Evolutionary conservation across 2,888 invertebrate genomes (phyloP).

Genomic region (Caenorhabditis auriculariae): DNA sequence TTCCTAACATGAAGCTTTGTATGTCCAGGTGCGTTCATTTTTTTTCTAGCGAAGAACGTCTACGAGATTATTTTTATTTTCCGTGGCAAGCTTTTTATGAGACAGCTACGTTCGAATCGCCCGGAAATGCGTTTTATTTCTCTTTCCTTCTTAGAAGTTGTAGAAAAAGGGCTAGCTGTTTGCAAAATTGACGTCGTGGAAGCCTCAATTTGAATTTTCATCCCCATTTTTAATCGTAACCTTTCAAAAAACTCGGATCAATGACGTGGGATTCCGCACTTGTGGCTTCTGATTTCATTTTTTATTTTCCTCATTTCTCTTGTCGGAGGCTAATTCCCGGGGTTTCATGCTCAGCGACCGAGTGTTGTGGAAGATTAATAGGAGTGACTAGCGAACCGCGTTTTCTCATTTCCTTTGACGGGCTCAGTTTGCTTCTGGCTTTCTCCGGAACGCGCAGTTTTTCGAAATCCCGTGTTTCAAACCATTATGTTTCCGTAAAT

Average conservation of each 20-base stretch:
- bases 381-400: background rate
- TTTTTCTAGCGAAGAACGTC: no score
- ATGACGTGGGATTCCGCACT: background rate
- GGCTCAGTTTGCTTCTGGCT: background rate
- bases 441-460: no score
- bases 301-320: conserved; percentile 4
- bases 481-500: no score
- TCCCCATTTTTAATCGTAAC: background rate
- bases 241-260: background rate
- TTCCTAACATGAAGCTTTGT: no score
- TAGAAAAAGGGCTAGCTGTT: no score
- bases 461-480: no score
- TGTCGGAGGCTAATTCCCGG: conserved; percentile 1
- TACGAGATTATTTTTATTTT: no score
- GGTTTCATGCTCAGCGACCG: background rate
- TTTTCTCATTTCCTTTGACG: background rate
- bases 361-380: background rate
- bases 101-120: background rate
- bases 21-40: no score
- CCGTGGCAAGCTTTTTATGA: conserved; percentile 1
- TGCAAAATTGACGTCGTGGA: no score
- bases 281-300: no score
- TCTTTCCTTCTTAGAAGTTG: no score
- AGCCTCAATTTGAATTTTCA: background rate
- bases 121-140: background rate